Base-by-base conservation (phyloP, 2,888 invertebrate species). In the Drosophila barbarae region DNA sequence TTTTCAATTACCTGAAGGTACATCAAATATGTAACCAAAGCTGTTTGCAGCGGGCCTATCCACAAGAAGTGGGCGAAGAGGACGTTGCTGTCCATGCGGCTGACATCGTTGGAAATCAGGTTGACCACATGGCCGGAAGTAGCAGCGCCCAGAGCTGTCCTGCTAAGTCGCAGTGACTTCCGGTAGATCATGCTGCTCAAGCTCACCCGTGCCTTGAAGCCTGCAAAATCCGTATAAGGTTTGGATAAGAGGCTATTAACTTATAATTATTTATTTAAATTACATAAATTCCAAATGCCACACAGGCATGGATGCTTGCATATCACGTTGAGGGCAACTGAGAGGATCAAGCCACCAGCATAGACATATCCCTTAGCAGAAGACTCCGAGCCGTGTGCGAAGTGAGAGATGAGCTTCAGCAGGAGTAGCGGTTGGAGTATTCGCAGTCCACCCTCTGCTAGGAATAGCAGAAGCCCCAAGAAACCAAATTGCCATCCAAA, bases 91-190 rank as follows among this genome's bases (percentile, higher is more conserved):
- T 89, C 89, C 61, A 89, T 69, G 9, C 89, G 88, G 81, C 95
- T 96, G 68, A 98, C 98, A 90, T 99, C 98, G 88, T 98, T 99
- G 1, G 98, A 97, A 72, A 99, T 91, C 3, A 98, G 91, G 90
- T 98, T 98, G 18, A 98, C 96, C 72, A 93, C 91, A 87, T 93
- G 93, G 1, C 93, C 93, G 12, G 92, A 90, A 2, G 95, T 95
- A 5, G 95, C 95, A 83, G 94, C 92, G 0, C 93, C 93, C 60
- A 96, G 84, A 0, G 96, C 94, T 0, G 92, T 92, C 87, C 93
- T 93, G 81, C 95, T 94, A 15, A 95, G 86, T 51, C 91, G 90
- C 67, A 95, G 86, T 0, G 93, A 91, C 59, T 90, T 95, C 72
- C 93, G 91, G 85, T 94, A 94, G 42, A 95, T 91, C 63, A 95